Base-by-base conservation (phyloP, 2,888 invertebrate species). In the Listrodromus nycthemerus region DNA sequence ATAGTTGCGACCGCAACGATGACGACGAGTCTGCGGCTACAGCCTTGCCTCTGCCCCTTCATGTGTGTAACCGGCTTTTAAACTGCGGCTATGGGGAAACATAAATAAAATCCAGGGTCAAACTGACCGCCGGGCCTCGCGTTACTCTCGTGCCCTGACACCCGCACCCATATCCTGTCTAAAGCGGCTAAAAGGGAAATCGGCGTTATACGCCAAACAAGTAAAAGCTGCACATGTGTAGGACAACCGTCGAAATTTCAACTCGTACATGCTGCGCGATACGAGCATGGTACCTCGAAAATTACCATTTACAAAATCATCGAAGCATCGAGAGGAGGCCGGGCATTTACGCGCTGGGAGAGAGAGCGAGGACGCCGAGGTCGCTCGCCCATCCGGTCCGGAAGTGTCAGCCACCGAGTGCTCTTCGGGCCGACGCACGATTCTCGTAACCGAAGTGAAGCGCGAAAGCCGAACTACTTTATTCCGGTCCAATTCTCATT, bases 91-190 rank as follows among this genome's bases (percentile, higher is more conserved):
- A 89, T 89, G 90, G 90, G 90, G 90, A 90, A 90, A 90, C 90
- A 89, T 90, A 90, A 90, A 90, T 90, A 89, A 90, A 89, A 89
- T 90, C 84, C 90, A 90, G 89, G 90, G 90, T 87, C 90, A 88
- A 58, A 88, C 85, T 88, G 87, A 88, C 89, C 89, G 86, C 82
- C 87, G 87, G 87, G 87, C 85, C 58, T 63, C 79, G 37, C 84
- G 83, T 83, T 82, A 75, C 84, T 83, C 74, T 75, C 77, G 55
- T 80, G 83, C 63, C 74, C 78, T 80, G 82, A 80, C 76, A 86
- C 84, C 84, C 88, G 85, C 86, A 74, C 87, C 88, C 88, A 88
- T 84, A 78, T 88, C 86, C 87, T 85, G 87, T 80, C 21, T 70
- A 66, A 70, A 78, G 37, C 67, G 52, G 33, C 24, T 70, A 67